Evolutionary conservation across 2,113 vertebrate genomes (phyloP).

Genomic region (Panthera tigris): DNA sequence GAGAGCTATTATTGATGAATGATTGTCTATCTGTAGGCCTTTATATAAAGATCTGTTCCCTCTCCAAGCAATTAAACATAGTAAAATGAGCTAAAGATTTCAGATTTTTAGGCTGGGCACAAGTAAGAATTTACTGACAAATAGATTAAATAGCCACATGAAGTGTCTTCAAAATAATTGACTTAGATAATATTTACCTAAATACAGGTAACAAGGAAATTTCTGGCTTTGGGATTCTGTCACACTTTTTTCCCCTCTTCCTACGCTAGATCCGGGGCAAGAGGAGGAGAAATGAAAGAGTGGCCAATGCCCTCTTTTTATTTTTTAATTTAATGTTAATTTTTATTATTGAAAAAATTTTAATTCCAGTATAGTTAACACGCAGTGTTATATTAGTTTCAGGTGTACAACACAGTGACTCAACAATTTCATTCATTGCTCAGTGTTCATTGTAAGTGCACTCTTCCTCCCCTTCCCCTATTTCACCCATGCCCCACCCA

Average conservation of each 20-base stretch:
- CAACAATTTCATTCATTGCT: not conserved
- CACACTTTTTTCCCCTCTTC: not conserved
- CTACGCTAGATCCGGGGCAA: not conserved
- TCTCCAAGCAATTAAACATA: not conserved
- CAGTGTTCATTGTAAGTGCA: not conserved
- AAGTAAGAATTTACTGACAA: not conserved
- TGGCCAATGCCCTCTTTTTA: not conserved
- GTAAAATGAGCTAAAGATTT: constrained; percentile 31
- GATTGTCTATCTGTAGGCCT: not conserved
- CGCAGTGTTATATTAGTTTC: not conserved
- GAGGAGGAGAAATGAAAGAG: not conserved
- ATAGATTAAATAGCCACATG: not conserved
- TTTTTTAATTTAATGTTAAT: not conserved
- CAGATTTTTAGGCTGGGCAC: constrained; percentile 18
- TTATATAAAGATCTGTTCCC: not conserved
- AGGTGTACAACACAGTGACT: not conserved
- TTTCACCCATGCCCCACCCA: not conserved
- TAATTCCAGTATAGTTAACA: not conserved
- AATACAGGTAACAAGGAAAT: not conserved
- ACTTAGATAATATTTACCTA: not conserved
- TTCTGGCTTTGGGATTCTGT: constrained; percentile 30
- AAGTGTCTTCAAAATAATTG: constrained; percentile 40
- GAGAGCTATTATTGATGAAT: not conserved
- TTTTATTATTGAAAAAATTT: not conserved
- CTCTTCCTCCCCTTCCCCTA: not conserved